phyloP scores from a whole-genome alignment of 64 coral and sea anemone genomes.

The Anthopleura sola region DNA sequence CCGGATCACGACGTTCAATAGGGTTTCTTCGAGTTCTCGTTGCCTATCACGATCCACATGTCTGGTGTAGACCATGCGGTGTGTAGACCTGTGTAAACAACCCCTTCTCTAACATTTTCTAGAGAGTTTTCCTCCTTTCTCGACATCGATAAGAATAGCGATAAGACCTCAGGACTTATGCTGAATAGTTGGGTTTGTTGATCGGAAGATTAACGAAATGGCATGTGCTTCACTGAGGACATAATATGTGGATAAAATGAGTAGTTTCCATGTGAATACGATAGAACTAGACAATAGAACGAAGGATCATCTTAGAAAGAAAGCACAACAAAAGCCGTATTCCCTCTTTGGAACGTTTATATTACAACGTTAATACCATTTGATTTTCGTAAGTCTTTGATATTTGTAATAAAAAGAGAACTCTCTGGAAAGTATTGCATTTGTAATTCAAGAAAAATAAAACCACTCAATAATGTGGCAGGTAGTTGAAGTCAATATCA shows the following conservation, averaged over 20 bases:
- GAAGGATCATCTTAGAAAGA: neutral
- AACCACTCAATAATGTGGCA: neutral
- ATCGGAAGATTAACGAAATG: neutral
- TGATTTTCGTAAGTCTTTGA: too few relatives aligned
- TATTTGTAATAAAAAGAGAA: neutral
- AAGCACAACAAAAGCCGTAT: neutral
- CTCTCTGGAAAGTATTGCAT: neutral
- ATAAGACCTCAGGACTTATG: neutral
- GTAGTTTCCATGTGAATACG: neutral
- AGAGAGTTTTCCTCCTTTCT: neutral
- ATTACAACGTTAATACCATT: too few relatives aligned
- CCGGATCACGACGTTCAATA: neutral
- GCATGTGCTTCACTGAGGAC: neutral
- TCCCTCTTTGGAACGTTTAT: too few relatives aligned
- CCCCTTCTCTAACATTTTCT: neutral
- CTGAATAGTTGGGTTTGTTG: neutral
- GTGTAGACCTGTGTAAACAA: conserved; percentile 12
- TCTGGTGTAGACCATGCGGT: neutral
- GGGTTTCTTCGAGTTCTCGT: neutral
- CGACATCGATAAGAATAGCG: neutral
- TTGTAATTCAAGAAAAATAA: neutral
- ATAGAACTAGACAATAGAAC: neutral
- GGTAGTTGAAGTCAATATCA: neutral
- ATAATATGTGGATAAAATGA: neutral
- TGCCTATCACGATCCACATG: neutral